A percentile compares a stretch with the other conserved stretches of the same genome.
Evolutionary conservation across 1,140 invertebrate genomes (phyloP).

Genomic region (Sarcophaga peregrina): DNA sequence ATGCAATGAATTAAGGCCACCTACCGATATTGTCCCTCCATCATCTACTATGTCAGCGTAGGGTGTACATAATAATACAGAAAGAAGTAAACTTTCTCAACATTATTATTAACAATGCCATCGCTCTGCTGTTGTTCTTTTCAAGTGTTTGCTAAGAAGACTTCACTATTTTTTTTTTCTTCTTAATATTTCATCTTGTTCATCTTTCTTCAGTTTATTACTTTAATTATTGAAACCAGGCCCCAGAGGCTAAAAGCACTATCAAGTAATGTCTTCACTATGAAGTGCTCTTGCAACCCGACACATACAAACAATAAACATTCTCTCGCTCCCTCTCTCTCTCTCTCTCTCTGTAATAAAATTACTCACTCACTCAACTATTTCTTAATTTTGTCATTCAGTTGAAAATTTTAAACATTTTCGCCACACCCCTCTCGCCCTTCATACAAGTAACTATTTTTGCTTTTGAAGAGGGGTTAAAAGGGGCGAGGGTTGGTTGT

Average conservation of each 20-base stretch:
- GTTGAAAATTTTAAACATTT: not conserved
- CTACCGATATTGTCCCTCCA: too few species aligned
- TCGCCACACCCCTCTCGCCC: too few species aligned
- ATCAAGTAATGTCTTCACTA: constrained; percentile 29
- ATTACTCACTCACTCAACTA: not conserved
- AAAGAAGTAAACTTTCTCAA: too few species aligned
- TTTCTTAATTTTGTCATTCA: not conserved
- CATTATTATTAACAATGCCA: too few species aligned
- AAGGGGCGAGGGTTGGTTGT: too few species aligned
- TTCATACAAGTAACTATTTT: not conserved
- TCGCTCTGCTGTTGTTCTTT: not conserved
- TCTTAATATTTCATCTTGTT: not conserved
- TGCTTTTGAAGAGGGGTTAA: too few species aligned
- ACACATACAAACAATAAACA: not conserved
- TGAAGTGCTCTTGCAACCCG: not conserved
- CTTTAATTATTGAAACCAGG: constrained; percentile 35
- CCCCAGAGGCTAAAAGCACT: not conserved
- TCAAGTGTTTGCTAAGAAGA: not conserved
- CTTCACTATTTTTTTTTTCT: not conserved
- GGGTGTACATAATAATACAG: too few species aligned
- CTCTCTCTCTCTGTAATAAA: too few species aligned
- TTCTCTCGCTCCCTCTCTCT: too few species aligned
- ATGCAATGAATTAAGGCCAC: too few species aligned
- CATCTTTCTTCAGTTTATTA: constrained; percentile 8
- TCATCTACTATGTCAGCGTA: too few species aligned